Evolutionary conservation across 2,113 vertebrate species (phyloP), one percentile per base, ranked within the genome.

Genomic region (Callopanchax toddi): DNA sequence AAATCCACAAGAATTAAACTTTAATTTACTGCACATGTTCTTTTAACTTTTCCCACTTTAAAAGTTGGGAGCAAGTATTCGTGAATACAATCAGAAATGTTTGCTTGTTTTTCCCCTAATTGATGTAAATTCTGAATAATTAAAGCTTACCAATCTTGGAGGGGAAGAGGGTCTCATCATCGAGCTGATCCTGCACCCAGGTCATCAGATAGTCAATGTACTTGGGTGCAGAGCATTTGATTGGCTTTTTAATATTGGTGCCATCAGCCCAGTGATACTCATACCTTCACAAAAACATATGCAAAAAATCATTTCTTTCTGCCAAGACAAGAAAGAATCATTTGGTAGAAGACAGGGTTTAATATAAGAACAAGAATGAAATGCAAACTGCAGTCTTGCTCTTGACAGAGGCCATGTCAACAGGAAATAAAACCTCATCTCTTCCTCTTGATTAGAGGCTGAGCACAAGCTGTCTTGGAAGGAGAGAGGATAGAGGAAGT

Each of bases 131-230:
- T 13, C 16, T 16, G 4, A 40, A 2, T 15, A 22, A 57, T 26
- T 1, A 12, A 59, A 79, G 64, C 93, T 90, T 71, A 98, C 96
- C 97, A 0, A 99, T 99, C 86, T 99, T 99, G 1, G 95, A 97
- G n/a, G 97, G 97, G 66, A 98, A 98, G 36, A 98, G 95, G 0
- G 97, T 98, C 86, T 99, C 97, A 1, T 99, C 97, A 18, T 99
- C 97, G 81, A 99, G 93, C 85, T 99, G 97, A 83, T 99, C 96
- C 86, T 98, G 97, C 67, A 98, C 97, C 97, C 97, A 99, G 1
- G 96, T 98, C 97, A 99, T 99, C 92, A 99, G 68, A 86, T 98
- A 98, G 74, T 98, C 96, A 0, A 99, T 99, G 85, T 98, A 98
- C 67, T 99, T 98, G 0, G 97, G 97, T 0, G 97, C 97, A 0